phyloP scores from a whole-genome alignment of 2,888 invertebrate genomes.

The Tetranychus truncatus region DNA sequence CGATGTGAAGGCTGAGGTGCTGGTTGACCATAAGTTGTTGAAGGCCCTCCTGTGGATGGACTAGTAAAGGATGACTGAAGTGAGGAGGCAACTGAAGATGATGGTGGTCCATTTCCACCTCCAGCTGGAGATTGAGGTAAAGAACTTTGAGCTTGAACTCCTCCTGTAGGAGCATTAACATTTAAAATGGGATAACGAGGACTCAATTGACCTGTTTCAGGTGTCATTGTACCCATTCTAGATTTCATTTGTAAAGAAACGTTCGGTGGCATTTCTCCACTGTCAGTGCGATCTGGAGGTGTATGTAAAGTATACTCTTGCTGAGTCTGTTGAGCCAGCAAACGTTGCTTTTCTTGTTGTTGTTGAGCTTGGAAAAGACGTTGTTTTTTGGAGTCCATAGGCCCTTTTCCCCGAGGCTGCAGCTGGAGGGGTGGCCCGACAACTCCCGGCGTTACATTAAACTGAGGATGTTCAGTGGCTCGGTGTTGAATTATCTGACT shows the following conservation, averaged over 20 bases:
- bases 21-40: constrained; percentile 16
- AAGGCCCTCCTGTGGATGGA: constrained; percentile 21
- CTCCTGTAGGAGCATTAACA: constrained; percentile 5
- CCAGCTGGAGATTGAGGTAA: neutral
- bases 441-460: constrained; percentile 13
- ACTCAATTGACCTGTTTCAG: constrained; percentile 9
- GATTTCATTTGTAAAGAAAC: constrained; percentile 18
- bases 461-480: constrained; percentile 5
- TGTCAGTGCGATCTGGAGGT: constrained; percentile 19
- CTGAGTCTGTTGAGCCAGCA: constrained; percentile 42
- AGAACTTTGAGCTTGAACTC: constrained; percentile 5
- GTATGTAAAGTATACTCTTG: constrained; percentile 32
- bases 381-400: neutral
- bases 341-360: constrained; percentile 24
- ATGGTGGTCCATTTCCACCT: neutral
- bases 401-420: constrained; percentile 9
- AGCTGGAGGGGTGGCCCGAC: constrained; percentile 5
- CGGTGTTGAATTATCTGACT: constrained; percentile 9
- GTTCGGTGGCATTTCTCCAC: constrained; percentile 25
- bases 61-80: constrained; percentile 25
- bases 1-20: constrained; percentile 22
- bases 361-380: neutral
- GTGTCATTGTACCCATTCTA: constrained; percentile 11
- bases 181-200: constrained; percentile 14
- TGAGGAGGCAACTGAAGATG: constrained; percentile 5